Evolutionary conservation across 2,888 invertebrate species (phyloP), one percentile per base, ranked within the genome.

Genomic region (Drosophila borealis): DNA sequence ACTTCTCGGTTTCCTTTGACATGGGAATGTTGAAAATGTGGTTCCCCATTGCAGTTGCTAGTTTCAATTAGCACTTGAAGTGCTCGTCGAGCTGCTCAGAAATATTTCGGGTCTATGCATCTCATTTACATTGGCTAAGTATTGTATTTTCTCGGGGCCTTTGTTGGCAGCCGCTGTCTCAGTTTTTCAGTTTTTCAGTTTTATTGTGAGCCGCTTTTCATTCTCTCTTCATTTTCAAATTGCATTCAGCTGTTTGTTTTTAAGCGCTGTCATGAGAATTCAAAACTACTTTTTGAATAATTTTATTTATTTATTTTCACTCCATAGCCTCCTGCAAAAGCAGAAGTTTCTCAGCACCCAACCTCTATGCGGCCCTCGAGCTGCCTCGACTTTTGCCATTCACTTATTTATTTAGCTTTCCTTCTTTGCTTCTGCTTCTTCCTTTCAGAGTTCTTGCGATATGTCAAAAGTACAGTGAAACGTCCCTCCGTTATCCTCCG

Each of bases 301-400:
- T 73, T 82, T 77, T 78, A 78, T 88, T 82, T 75, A 82, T 88
- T 82, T 86, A 85, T 88, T 80, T 88, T 81, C 4, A 42, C 25
- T 19, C 63, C 46, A 65, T 59, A 56, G 72, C 59, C 39, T 48
- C 56, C 53, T 70, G 62, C 64, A 73, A 78, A 78, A 80, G 67
- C 78, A 29, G 8, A 53, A 53, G 9, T 86, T 77, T 69, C 70
- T 11, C 41, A 37, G 44, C 51, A 17, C 10, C 14, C 11, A n/a
- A 14, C 14, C 14, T 36, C 17, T 42, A 46, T 42, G 56, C 57
- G 17, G 25, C 34, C 34, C 10, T 45, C 44, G 36, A 53, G 49
- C 54, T 49, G 54, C 49, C 60, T 62, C 68, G 48, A 66, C 56
- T 65, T 67, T 62, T 53, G 56, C 67, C 69, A 80, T 77, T 80